Evolutionary conservation across 2,888 invertebrate genomes (phyloP).

Genomic region (Ennomos fuscantarius): DNA sequence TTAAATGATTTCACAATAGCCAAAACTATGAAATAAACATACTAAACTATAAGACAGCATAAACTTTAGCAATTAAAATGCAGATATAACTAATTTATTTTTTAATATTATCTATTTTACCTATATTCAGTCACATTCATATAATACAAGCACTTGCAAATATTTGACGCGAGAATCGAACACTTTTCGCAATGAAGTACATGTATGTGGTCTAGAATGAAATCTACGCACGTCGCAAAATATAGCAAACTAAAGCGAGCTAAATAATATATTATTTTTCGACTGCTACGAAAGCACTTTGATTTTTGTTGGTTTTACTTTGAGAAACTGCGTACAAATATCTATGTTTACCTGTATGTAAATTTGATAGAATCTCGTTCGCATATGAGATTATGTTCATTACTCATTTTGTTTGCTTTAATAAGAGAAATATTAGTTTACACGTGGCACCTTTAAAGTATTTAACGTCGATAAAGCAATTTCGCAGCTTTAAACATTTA

Average conservation of each 20-base stretch:
- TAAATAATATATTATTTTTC: no score
- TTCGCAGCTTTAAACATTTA: constrained; percentile 6
- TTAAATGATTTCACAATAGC: neutral
- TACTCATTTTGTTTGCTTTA: constrained; percentile 30
- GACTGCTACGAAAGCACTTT: neutral
- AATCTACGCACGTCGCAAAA: constrained; percentile 4
- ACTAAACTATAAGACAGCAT: constrained; percentile 12
- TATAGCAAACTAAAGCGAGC: neutral
- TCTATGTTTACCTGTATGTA: constrained; percentile 33
- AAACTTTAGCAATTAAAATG: constrained; percentile 46
- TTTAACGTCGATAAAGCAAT: constrained; percentile 5
- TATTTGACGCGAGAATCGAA: constrained; percentile 66
- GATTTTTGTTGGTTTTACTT: constrained; percentile 11
- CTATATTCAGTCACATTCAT: constrained; percentile 82
- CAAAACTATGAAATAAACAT: neutral
- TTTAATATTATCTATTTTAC: constrained; percentile 54
- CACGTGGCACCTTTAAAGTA: constrained; percentile 28
- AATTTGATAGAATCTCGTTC: constrained; percentile 23
- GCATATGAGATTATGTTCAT: constrained; percentile 22
- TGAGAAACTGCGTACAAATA: constrained; percentile 30
- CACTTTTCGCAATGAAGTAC: constrained; percentile 54
- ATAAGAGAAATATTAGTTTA: constrained; percentile 28
- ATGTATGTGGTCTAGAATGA: constrained; percentile 21
- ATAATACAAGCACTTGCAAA: constrained; percentile 72
- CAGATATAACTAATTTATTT: constrained; percentile 43